Evolutionary conservation across 2,797 vertebrate species (phyloP).

Genomic region (Rhinophrynus dorsalis): DNA sequence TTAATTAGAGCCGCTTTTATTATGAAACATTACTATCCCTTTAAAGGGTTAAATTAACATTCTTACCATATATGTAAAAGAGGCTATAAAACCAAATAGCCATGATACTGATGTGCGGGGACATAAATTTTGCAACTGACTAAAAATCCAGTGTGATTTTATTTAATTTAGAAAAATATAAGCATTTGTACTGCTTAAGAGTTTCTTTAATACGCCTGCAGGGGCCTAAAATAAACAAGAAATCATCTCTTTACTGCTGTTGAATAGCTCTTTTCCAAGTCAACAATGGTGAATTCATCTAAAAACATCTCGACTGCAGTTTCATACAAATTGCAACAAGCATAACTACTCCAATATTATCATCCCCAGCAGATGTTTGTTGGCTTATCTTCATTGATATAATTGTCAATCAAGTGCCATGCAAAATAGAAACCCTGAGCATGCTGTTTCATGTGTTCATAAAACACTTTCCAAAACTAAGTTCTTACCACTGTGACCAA

Average conservation of each 20-base stretch:
- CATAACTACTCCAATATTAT: constrained; percentile 60
- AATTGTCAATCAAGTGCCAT: constrained; percentile 57
- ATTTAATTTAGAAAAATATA: constrained; percentile 10
- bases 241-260: constrained; percentile 52
- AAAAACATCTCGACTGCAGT: constrained; percentile 58
- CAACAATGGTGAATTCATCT: constrained; percentile 68
- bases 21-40: no score
- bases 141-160: constrained; percentile 15
- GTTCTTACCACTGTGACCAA: constrained; percentile 4
- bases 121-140: no score
- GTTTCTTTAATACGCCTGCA: neutral
- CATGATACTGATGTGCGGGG: no score
- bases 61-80: no score
- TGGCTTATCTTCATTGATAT: constrained; percentile 60
- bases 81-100: no score
- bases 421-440: neutral
- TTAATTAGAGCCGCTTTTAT: no score
- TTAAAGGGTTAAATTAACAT: no score
- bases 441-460: constrained; percentile 39
- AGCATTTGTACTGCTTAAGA: neutral
- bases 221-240: constrained; percentile 31
- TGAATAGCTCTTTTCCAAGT: constrained; percentile 57
- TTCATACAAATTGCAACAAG: constrained; percentile 60
- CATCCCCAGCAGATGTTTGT: constrained; percentile 64
- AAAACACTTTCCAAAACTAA: constrained; percentile 30